Evolutionary conservation across 2,888 invertebrate species (phyloP), one percentile per base, ranked within the genome.

Genomic region (Harpalus rufipes): DNA sequence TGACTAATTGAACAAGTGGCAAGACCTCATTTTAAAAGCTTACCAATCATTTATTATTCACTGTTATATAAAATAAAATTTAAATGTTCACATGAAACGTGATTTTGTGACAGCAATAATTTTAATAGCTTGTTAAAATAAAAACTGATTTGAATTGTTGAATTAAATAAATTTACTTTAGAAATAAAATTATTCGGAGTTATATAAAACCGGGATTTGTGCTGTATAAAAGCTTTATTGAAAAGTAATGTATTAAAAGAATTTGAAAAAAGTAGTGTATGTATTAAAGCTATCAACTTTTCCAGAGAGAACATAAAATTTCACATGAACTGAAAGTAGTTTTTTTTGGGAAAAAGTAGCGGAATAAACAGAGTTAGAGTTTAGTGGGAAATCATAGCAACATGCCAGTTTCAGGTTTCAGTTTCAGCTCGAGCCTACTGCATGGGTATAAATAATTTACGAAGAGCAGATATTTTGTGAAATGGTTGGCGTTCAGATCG

Each of bases 361-460:
- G 63, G 63, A 21, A 72, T 41, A 72, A 41, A 72, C 68, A 61
- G 12, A 61, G 79, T 16, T 58, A 61, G 25, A 79, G 51, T 79
- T 32, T 59, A 61, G 18, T 51, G 44, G 10, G 44, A 51, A 79
- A 79, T 32, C 41, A 79, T 58, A 21, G 51, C 25, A 51, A 79
- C 51, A 58, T 79, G 61, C 59, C 39, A 32, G 25, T 59, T 51
- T 8, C 44, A 51, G 44, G 32, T 32, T 32, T 32, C 32, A 32
- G 32, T 32, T 32, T 32, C 32, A 51, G 44, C 8, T 8, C 44
- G 12, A 12, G 44, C 44, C 44, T 44, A 74, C 14, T 14, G 14
- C 63, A 14, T 7, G 32, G 68, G 41, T 81, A 81, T 81, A 81
- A 81, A 81, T 81, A 63, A 81, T 81, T 81, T 81, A 81, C 81